phyloP scores from a whole-genome alignment of 2,888 invertebrate genomes.

The Marronus borbonicus region DNA sequence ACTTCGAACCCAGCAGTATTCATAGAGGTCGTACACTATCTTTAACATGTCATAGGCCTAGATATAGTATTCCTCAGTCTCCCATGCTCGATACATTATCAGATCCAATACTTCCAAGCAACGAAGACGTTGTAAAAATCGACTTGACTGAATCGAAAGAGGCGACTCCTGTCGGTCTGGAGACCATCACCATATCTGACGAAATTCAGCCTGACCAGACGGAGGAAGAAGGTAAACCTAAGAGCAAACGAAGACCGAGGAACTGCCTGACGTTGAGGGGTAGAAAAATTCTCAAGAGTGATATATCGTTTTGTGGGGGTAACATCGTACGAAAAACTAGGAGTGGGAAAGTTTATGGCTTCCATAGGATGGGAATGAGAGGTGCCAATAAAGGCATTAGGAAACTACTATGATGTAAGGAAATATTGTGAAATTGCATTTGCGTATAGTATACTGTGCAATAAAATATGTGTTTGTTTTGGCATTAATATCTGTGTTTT shows the following conservation, averaged over 20 bases:
- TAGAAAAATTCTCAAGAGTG: slow-evolving; percentile 27
- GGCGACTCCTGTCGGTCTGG: background rate
- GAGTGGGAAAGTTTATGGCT: slow-evolving; percentile 41
- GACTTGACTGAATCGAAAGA: slow-evolving; percentile 14
- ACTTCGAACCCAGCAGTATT: slow-evolving; percentile 9
- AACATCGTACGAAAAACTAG: slow-evolving; percentile 34
- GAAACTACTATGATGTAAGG: slow-evolving; percentile 13
- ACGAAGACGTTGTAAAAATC: background rate
- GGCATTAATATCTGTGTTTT: background rate
- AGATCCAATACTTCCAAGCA: background rate
- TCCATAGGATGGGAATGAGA: background rate
- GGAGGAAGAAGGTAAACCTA: background rate
- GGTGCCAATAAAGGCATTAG: background rate
- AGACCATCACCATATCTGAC: slow-evolving; percentile 24
- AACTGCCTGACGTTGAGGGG: slow-evolving; percentile 35
- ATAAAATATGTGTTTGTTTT: slow-evolving; percentile 38
- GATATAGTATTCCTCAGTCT: background rate
- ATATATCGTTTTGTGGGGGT: slow-evolving; percentile 19
- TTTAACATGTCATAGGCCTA: background rate
- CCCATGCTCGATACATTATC: background rate
- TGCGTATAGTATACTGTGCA: slow-evolving; percentile 3
- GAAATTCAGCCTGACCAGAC: background rate
- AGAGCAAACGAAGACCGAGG: background rate
- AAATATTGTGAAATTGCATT: slow-evolving; percentile 5
- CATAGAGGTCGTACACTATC: background rate